Base-by-base conservation (phyloP, 2,797 vertebrate species). In the Schizopygopsis malacanthus region DNA sequence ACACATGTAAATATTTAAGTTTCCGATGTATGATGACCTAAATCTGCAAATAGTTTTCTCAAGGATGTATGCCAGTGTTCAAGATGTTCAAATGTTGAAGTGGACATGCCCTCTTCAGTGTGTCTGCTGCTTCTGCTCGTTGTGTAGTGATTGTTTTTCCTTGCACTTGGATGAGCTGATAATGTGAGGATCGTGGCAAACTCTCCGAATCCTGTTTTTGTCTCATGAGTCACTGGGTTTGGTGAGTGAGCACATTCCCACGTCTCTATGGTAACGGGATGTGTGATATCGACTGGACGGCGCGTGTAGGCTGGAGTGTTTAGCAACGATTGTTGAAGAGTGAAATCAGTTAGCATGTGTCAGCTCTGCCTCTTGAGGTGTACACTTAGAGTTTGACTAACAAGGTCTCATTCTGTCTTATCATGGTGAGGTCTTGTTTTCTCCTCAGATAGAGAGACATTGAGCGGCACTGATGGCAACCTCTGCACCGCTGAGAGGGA, bases 231-330 rank as follows among this genome's bases (percentile, higher is more conserved):
- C 90, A 87, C n/a, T 87, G 88, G 89, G 84, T 86, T 87, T 88
- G 86, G 88, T 91, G 78, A 93, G 88, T 92, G 90, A 88, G 88
- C 90, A 90, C 92, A 76, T 93, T 91, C 87, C 90, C 88, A 77
- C 83, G 92, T 95, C 91, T 79, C 93, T 82, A 94, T 95, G 92
- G 92, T 88, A 93, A 95, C 93, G 6, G 77, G 79, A 85, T 65
- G 61, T 90, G 92, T 90, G 90, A 91, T 90, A 85, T 90, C 81
- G 87, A 91, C 91, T 91, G 89, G 87, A 90, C 87, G 82, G 83
- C 80, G 77, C 78, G 56, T 86, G 87, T 88, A 89, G 85, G 88
- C 88, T 90, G 87, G 56, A 79, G 76, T 81, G 87, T 89, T 92
- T 86, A 89, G 86, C 90, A 86, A 76, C 69, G 79, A 86, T 88